Conservation (phyloP, 2,113 vertebrate genomes). For the Dicerorhinus sumatrensis region DNA sequence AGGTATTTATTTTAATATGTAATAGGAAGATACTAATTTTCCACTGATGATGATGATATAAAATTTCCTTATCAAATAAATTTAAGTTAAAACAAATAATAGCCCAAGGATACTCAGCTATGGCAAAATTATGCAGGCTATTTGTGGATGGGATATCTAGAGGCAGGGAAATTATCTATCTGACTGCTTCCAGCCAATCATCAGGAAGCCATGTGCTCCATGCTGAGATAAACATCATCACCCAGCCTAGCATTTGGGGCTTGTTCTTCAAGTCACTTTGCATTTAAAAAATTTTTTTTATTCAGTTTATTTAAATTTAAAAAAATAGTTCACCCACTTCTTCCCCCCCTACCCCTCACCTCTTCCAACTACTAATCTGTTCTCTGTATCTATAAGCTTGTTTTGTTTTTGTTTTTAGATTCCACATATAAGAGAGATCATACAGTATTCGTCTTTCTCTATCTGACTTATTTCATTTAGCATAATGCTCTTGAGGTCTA, state of each 20-base stretch:
- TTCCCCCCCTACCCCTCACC: too few relatives aligned
- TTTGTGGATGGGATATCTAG: accelerated
- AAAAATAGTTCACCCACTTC: too few relatives aligned
- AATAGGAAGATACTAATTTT: background rate
- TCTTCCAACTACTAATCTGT: too few relatives aligned
- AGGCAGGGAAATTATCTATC: background rate
- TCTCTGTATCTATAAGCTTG: too few relatives aligned
- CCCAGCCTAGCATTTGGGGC: background rate
- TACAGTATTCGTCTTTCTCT: too few relatives aligned
- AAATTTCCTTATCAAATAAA: slow-evolving; percentile 35
- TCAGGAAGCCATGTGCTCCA: background rate
- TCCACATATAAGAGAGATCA: too few relatives aligned
- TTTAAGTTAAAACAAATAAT: background rate
- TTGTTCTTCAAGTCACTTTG: background rate
- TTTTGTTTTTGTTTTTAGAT: too few relatives aligned
- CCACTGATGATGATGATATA: background rate
- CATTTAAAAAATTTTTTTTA: background rate
- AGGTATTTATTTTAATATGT: background rate
- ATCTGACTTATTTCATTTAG: too few relatives aligned
- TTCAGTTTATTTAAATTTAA: too few relatives aligned
- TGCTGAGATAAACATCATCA: background rate
- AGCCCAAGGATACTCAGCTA: background rate
- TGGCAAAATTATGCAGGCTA: background rate
- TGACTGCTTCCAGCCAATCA: background rate
- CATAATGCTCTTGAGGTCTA: too few relatives aligned